A percentile compares a stretch with the other conserved stretches of the same genome.
Evolutionary conservation across 2,888 invertebrate genomes (phyloP).

Genomic region (Pyrgus malvae): DNA sequence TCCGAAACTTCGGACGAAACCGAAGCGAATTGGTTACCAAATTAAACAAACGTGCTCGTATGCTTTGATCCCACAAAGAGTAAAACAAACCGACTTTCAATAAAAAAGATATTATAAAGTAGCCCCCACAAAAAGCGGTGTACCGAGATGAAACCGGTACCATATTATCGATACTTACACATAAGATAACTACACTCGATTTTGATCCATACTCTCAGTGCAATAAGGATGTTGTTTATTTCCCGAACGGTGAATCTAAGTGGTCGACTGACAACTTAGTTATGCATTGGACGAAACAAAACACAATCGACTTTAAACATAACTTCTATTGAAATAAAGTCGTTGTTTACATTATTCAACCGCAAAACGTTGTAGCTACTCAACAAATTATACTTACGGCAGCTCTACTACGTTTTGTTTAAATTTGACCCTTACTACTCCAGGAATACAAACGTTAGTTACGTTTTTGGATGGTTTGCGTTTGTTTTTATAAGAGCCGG

Average conservation of each 20-base stretch:
- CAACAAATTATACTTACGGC: slow-evolving; percentile 2
- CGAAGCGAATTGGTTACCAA: slow-evolving; percentile 18
- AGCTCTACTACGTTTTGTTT: neutral
- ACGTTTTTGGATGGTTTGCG: neutral
- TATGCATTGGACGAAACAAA: neutral
- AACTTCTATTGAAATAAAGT: neutral
- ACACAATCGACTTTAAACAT: slow-evolving; percentile 2
- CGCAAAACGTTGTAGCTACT: neutral
- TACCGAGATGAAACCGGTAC: slow-evolving; percentile 19
- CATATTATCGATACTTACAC: neutral
- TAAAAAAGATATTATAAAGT: slow-evolving; percentile 68
- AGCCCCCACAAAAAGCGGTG: slow-evolving; percentile 37
- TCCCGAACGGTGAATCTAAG: neutral
- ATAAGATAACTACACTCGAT: neutral
- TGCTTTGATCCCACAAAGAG: slow-evolving; percentile 22
- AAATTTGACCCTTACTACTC: slow-evolving; percentile 2
- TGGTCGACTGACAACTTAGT: neutral
- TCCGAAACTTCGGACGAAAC: slow-evolving; percentile 5
- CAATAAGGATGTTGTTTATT: neutral
- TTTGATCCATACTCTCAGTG: neutral
- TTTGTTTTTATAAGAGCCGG: slow-evolving; percentile 46
- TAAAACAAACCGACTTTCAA: slow-evolving; percentile 26
- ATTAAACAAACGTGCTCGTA: slow-evolving; percentile 23
- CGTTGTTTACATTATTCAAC: slow-evolving; percentile 1
- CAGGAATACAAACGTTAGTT: neutral